Conservation (phyloP, 2,888 invertebrate species). For the Cartodere bifasciata region DNA sequence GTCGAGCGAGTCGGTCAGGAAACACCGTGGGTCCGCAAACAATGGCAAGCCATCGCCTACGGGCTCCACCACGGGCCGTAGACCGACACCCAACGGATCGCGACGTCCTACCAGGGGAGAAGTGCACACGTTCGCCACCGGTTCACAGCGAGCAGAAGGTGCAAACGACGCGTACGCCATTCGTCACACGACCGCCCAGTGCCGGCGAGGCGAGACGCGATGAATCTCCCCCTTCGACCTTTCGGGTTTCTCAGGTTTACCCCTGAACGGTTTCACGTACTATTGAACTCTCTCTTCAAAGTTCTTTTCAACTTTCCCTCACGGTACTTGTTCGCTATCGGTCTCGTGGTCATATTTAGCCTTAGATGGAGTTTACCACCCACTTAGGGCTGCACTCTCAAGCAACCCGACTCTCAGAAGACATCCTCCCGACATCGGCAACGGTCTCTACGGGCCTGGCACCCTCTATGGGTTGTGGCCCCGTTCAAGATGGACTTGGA, state of each 20-base stretch:
- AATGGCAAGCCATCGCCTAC: conserved; percentile 11
- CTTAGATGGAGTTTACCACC: conserved; percentile 42
- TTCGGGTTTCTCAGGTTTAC: conserved; percentile 27
- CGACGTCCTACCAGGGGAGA: conserved; percentile 40
- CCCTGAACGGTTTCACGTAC: conserved; percentile 37
- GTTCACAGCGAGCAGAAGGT: conserved; percentile 9
- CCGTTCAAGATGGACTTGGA: conserved; percentile 41
- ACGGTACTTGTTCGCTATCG: conserved; percentile 50
- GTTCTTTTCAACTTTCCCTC: conserved; percentile 27
- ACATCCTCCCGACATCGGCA: conserved; percentile 21
- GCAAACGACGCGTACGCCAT: conserved; percentile 13
- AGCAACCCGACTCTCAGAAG: conserved; percentile 43
- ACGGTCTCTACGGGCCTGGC: conserved; percentile 40
- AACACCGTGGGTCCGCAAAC: conserved; percentile 11
- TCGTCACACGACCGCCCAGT: conserved; percentile 13
- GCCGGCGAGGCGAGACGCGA: conserved; percentile 16
- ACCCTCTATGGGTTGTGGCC: conserved; percentile 40
- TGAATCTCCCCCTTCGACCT: conserved; percentile 23
- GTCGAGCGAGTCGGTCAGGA: conserved; percentile 16
- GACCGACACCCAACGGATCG: conserved; percentile 39
- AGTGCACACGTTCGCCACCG: conserved; percentile 29
- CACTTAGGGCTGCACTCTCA: conserved; percentile 45
- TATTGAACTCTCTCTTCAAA: conserved; percentile 38
- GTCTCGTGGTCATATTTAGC: conserved; percentile 46
- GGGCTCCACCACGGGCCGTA: conserved; percentile 27